These are phyloP conservation scores for Anser cygnoides DNA, from an alignment of 2,113 vertebrate species.

Conservation along the genomic window DNA sequence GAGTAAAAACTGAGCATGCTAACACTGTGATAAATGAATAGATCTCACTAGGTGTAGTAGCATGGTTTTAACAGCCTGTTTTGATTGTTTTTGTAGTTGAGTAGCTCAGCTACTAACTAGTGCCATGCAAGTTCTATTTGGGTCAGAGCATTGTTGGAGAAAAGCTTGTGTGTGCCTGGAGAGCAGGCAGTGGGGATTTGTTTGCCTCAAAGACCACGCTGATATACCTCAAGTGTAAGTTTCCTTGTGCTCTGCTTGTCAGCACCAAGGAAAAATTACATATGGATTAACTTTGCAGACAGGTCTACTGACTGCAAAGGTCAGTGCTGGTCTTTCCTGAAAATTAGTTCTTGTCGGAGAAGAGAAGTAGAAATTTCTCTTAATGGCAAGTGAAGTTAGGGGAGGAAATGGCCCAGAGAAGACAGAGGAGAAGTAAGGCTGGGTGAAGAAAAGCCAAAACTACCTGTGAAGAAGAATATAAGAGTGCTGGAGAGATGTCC, in stretches of 20 bases:
- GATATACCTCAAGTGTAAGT: not conserved
- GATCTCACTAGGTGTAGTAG: not conserved
- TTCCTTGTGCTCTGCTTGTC: not conserved
- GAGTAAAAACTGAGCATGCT: not conserved
- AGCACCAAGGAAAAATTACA: not conserved
- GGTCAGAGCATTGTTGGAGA: not conserved
- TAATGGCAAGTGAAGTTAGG: not conserved
- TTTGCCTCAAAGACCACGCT: not conserved
- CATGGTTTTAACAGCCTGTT: not conserved
- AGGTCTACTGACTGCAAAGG: not conserved
- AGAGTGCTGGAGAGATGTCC: not conserved
- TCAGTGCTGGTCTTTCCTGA: not conserved
- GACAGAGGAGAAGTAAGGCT: not conserved
- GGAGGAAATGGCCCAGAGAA: not conserved
- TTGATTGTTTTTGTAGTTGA: not conserved
- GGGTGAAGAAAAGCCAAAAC: not conserved
- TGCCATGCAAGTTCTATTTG: not conserved
- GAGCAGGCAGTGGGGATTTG: not conserved
- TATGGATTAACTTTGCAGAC: not conserved
- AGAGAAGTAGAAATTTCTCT: not conserved
- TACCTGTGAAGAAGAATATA: not conserved
- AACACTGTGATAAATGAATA: not conserved
- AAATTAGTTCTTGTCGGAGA: not conserved
- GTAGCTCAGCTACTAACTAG: not conserved
- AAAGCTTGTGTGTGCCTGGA: not conserved